Evolutionary conservation across 2,888 invertebrate genomes (phyloP).

Genomic region (Hermaeophaga mercurialis): DNA sequence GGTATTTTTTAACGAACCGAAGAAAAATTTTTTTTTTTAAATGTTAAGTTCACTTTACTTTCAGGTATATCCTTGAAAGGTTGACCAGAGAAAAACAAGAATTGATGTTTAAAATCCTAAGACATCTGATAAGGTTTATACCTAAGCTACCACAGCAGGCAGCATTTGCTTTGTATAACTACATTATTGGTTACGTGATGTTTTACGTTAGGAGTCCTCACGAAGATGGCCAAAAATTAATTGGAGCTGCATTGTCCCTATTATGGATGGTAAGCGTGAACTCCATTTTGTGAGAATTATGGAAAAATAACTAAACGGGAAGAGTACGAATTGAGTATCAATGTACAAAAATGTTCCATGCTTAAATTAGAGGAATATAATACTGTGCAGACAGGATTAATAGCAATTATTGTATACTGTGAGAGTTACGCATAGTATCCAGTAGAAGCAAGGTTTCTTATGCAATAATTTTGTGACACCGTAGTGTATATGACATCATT

Average conservation of each 20-base stretch:
- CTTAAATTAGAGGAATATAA: too few species aligned
- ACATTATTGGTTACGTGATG: conserved; percentile 99
- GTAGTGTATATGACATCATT: too few species aligned
- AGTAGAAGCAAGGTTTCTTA: too few species aligned
- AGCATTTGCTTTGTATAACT: conserved; percentile 97
- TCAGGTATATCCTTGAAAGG: conserved; percentile 85
- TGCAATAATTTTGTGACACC: too few species aligned
- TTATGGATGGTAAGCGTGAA: conserved; percentile 86
- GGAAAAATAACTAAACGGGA: too few species aligned
- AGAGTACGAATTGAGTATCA: too few species aligned
- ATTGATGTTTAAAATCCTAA: conserved; percentile 88
- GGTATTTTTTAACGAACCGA: conserved; percentile 53
- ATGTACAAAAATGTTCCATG: too few species aligned
- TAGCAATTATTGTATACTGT: too few species aligned
- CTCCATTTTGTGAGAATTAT: too few species aligned
- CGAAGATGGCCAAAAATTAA: conserved; percentile 92
- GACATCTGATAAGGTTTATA: conserved; percentile 91
- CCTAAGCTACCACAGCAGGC: conserved; percentile 95
- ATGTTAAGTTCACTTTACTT: not conserved
- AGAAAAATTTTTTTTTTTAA: not conserved
- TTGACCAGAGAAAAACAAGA: conserved; percentile 93
- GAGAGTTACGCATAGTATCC: too few species aligned
- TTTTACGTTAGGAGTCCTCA: conserved; percentile 97
- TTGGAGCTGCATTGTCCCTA: conserved; percentile 92
- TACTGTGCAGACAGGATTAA: too few species aligned